These are phyloP conservation scores for Palaemon carinicauda DNA, from an alignment of 1,140 invertebrate species.

Conservation along the genomic window DNA sequence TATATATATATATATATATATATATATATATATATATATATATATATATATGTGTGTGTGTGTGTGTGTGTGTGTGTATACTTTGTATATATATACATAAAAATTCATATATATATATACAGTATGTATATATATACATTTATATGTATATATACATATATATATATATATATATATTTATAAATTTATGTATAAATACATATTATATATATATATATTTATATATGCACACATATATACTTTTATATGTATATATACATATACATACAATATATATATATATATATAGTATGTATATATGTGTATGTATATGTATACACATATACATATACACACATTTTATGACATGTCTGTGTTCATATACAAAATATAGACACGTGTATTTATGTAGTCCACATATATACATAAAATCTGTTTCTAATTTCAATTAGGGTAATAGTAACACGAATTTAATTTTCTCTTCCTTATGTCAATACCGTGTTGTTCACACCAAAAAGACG, in stretches of 20 bases:
- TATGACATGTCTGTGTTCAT: background rate
- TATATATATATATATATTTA: background rate
- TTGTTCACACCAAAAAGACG: no score
- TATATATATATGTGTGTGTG: background rate
- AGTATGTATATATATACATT: background rate
- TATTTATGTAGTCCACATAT: no score
- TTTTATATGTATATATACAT: background rate
- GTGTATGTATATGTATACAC: background rate
- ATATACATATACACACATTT: background rate
- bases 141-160: background rate
- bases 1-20: background rate
- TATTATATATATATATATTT: background rate
- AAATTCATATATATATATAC: background rate
- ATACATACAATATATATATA: background rate
- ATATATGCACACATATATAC: background rate
- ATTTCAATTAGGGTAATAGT: no score
- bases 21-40: background rate
- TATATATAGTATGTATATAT: background rate
- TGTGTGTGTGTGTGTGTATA: background rate
- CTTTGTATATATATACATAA: background rate
- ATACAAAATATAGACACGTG: background rate
- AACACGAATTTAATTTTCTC: no score
- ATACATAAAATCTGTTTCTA: no score
- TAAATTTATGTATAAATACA: background rate
- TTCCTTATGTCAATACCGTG: no score